phyloP scores from a whole-genome alignment of 2,888 invertebrate genomes.

The Caenorhabditis wallacei region DNA sequence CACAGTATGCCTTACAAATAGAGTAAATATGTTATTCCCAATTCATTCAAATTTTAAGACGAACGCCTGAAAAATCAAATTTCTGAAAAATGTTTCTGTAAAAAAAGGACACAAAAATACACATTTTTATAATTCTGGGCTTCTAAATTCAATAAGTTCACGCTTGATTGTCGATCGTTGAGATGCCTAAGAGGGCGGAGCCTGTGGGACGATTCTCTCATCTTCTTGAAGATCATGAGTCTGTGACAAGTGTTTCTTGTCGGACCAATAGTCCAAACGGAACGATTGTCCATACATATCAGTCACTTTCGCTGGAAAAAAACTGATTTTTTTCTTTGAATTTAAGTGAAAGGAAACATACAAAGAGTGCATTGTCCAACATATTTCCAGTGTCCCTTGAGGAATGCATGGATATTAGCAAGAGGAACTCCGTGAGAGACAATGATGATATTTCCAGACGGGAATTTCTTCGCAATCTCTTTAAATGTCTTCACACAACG shows the following conservation, averaged over 20 bases:
- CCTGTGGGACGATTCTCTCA: conserved; percentile 19
- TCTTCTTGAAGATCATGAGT: conserved; percentile 56
- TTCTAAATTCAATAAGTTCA: neutral
- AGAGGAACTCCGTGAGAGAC: conserved; percentile 81
- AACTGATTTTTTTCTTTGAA: neutral
- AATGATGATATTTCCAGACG: conserved; percentile 75
- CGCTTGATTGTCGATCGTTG: neutral
- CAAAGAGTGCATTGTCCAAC: conserved; percentile 79
- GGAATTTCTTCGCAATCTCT: conserved; percentile 68
- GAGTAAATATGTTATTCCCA: too few species aligned
- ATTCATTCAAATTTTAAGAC: too few species aligned
- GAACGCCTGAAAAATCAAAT: too few species aligned
- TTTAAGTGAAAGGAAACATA: conserved; percentile 24
- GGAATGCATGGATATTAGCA: conserved; percentile 75
- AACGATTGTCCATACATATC: conserved; percentile 58
- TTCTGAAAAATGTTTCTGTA: neutral
- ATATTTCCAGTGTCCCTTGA: conserved; percentile 76
- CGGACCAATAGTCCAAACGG: conserved; percentile 62
- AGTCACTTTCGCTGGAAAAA: conserved; percentile 57
- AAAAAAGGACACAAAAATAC: neutral
- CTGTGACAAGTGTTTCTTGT: conserved; percentile 61
- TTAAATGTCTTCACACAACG: conserved; percentile 72
- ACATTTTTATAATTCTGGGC: neutral
- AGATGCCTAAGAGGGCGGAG: neutral
- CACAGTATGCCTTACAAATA: too few species aligned